phyloP scores from a whole-genome alignment of 2,888 invertebrate species.

The Oligia strigilis region DNA sequence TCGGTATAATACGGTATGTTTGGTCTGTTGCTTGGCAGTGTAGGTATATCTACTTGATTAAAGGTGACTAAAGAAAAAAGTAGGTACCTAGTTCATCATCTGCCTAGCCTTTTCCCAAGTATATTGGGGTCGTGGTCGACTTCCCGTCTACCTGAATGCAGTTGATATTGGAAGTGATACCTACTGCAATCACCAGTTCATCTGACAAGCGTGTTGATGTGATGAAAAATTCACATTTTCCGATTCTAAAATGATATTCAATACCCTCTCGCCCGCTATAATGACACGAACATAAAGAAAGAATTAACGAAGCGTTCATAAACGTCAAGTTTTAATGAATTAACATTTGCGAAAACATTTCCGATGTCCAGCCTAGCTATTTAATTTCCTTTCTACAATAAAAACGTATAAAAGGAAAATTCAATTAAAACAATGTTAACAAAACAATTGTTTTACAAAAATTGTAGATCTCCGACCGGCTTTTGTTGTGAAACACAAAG shows the following conservation, averaged over 20 bases:
- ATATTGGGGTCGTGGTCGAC: too few relatives aligned
- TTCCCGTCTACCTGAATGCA: not conserved
- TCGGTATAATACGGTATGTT: too few relatives aligned
- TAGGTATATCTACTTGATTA: not conserved
- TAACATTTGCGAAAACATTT: conserved; percentile 22
- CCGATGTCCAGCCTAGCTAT: conserved; percentile 18
- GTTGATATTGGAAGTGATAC: not conserved
- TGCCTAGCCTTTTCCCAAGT: too few relatives aligned
- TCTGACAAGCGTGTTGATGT: not conserved
- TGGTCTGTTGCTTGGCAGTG: not conserved
- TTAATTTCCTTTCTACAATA: conserved; percentile 22
- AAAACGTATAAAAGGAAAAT: conserved; percentile 42
- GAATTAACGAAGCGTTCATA: conserved; percentile 4
- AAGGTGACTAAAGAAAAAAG: too few relatives aligned
- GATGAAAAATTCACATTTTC: not conserved
- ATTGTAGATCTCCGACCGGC: conserved; percentile 29
- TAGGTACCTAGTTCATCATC: too few relatives aligned
- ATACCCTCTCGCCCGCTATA: not conserved
- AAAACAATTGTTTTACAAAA: conserved; percentile 51
- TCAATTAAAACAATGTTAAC: conserved; percentile 48
- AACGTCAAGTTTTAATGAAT: conserved; percentile 39
- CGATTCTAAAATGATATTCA: not conserved
- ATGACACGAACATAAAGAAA: conserved; percentile 7
- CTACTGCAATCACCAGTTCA: not conserved
- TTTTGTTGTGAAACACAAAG: conserved; percentile 56